A percentile compares a stretch with the other conserved stretches of the same genome.
Conservation (phyloP, 1,140 invertebrate species). For the Neuroterus valhalla region DNA sequence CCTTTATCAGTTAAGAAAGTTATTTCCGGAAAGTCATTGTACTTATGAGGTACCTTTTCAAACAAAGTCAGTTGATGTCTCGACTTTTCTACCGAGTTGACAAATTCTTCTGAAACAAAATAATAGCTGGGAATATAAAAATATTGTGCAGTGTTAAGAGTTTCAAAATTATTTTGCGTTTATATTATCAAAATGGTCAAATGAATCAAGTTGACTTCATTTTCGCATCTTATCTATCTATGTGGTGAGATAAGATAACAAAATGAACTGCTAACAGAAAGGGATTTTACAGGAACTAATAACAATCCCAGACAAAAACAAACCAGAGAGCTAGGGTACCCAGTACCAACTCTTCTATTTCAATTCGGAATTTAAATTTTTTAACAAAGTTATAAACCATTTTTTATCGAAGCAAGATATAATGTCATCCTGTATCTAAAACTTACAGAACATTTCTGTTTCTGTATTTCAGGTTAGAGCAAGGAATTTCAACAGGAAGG, state of each 20-base stretch:
- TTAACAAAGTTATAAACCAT: no score
- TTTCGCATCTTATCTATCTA: conserved; percentile 17
- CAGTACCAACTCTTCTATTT: no score
- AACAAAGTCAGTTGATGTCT: no score
- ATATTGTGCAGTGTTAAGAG: neutral
- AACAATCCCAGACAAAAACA: neutral
- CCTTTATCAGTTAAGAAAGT: no score
- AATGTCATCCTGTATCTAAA: no score
- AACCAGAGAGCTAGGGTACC: neutral
- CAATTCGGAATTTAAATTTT: neutral
- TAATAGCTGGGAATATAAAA: neutral
- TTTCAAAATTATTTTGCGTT: conserved; percentile 4
- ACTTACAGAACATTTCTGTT: neutral
- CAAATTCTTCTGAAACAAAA: neutral
- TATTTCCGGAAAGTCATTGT: no score
- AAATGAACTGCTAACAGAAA: conserved; percentile 1
- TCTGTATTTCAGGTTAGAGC: conserved; percentile 4
- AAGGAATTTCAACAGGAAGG: conserved; percentile 1
- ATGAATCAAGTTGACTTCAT: conserved; percentile 18
- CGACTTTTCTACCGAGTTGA: no score
- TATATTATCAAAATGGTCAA: conserved; percentile 1
- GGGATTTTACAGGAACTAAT: neutral
- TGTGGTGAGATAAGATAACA: conserved; percentile 26
- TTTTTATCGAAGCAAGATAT: no score
- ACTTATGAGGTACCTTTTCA: no score